These are phyloP conservation scores for Eleginops maclovinus DNA, from an alignment of 2,113 vertebrate genomes.

Conservation along the genomic window DNA sequence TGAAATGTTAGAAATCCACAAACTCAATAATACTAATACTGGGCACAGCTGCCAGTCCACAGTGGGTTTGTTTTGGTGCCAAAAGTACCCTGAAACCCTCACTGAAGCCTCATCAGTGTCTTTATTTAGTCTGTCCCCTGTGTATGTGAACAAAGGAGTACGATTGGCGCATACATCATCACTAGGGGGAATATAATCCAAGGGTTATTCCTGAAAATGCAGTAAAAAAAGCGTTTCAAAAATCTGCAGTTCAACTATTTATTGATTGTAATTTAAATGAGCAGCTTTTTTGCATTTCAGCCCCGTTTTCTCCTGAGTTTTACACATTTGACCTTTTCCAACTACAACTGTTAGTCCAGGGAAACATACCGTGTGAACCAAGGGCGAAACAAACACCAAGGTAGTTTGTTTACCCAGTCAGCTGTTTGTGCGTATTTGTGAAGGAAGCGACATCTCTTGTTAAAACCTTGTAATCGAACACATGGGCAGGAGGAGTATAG, in stretches of 20 bases:
- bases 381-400: too few species aligned
- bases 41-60: constrained; percentile 21
- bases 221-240: not conserved
- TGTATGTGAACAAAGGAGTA: not conserved
- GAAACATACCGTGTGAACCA: too few species aligned
- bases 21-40: constrained; percentile 13
- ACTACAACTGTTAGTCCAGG: too few species aligned
- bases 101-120: constrained; percentile 21
- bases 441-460: too few species aligned
- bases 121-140: constrained; percentile 33
- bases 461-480: too few species aligned
- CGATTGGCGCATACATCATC: not conserved
- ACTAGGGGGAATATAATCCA: not conserved
- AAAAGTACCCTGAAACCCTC: not conserved
- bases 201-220: too few species aligned
- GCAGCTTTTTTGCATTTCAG: not conserved
- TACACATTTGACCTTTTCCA: not conserved
- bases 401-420: too few species aligned
- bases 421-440: too few species aligned
- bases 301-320: not conserved
- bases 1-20: constrained; percentile 30
- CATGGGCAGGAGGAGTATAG: too few species aligned
- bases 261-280: not conserved
- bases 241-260: not conserved
- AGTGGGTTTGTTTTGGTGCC: not conserved